Evolutionary conservation across 1,140 invertebrate species (phyloP).

Genomic region (Brachystomella parvula): DNA sequence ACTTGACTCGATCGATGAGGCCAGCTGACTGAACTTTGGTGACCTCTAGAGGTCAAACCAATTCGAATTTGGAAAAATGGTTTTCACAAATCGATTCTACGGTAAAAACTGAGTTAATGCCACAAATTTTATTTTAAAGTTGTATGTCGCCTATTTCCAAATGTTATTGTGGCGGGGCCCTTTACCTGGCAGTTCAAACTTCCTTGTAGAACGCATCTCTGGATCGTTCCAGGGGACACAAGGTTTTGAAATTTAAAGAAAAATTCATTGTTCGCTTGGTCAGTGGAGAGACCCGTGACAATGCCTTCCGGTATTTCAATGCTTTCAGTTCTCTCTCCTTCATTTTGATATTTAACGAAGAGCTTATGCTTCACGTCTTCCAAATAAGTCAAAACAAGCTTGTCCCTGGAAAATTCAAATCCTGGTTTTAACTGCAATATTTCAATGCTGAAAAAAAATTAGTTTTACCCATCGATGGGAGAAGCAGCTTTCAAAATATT

Average conservation of each 20-base stretch:
- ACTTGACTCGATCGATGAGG: too few relatives aligned
- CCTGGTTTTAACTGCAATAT: neutral
- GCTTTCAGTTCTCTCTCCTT: conserved; percentile 60
- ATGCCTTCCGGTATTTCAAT: conserved; percentile 81
- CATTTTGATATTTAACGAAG: conserved; percentile 66
- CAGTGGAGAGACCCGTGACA: conserved; percentile 72
- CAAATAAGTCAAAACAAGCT: conserved; percentile 81
- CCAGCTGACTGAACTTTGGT: too few relatives aligned
- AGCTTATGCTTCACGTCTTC: conserved; percentile 78
- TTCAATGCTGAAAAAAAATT: neutral
- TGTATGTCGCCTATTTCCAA: neutral
- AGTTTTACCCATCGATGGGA: conserved; percentile 57
- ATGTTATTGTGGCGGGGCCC: neutral
- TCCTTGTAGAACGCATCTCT: conserved; percentile 66
- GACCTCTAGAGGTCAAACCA: too few relatives aligned
- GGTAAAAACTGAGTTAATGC: too few relatives aligned
- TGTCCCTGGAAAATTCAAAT: conserved; percentile 48
- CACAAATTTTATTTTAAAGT: too few relatives aligned
- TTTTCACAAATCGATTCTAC: too few relatives aligned
- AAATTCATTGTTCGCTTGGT: conserved; percentile 76
- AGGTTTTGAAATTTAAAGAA: conserved; percentile 94
- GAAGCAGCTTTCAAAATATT: conserved; percentile 83
- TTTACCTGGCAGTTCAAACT: conserved; percentile 34
- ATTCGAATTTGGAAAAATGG: too few relatives aligned
- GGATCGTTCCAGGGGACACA: conserved; percentile 82